Percentiles rank a stretch among this genome's conserved stretches.
phyloP scores from a whole-genome alignment of 2,888 invertebrate species.

The Acanthosepion lycidas region DNA sequence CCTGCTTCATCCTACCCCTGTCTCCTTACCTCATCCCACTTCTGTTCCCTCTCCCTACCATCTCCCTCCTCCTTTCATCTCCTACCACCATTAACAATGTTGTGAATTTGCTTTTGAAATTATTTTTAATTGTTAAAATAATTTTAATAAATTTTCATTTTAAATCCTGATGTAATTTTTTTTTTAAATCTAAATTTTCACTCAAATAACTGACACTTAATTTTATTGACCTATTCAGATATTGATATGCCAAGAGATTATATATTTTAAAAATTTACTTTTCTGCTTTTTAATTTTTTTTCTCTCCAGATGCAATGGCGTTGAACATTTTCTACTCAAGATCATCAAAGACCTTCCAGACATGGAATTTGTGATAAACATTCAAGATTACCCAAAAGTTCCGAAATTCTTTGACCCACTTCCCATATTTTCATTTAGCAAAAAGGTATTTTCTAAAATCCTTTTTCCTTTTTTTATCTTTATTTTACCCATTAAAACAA shows the following conservation, averaged over 20 bases:
- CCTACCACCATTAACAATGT: constrained; percentile 75
- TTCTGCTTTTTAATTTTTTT: background rate
- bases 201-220: background rate
- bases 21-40: no score
- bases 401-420: constrained; percentile 78
- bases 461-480: background rate
- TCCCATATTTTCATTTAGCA: constrained; percentile 97
- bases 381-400: constrained; percentile 94
- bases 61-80: no score
- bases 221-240: background rate
- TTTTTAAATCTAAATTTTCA: no score
- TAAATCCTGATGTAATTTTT: no score
- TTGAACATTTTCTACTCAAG: constrained; percentile 88
- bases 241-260: background rate
- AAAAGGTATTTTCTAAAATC: constrained; percentile 77
- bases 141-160: no score
- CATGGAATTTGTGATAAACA: constrained; percentile 90
- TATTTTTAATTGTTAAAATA: background rate
- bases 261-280: background rate
- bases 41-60: no score
- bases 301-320: constrained; percentile 83
- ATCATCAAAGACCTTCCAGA: constrained; percentile 83
- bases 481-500: no score
- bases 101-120: constrained; percentile 42
- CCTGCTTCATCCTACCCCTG: no score